Conservation (phyloP, 2,888 invertebrate genomes). For the Pharmacophagus antenor region DNA sequence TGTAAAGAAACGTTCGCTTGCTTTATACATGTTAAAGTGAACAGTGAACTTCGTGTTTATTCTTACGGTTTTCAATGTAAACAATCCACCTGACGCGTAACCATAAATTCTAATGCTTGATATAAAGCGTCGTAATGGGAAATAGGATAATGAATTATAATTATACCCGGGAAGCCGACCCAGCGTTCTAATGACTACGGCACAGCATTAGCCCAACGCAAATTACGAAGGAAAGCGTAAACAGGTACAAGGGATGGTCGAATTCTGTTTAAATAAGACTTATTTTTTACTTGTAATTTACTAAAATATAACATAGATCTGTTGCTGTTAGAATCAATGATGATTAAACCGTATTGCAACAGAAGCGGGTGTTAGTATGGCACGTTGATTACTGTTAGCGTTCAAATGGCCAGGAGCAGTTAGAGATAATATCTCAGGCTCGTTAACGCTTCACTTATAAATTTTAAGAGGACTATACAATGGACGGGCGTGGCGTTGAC, state of each 20-base stretch:
- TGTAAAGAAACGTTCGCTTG: conserved; percentile 7
- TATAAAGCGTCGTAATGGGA: conserved; percentile 50
- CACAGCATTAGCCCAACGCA: conserved; percentile 73
- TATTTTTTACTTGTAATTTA: conserved; percentile 44
- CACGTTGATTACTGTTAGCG: conserved; percentile 46
- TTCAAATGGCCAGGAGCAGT: conserved; percentile 51
- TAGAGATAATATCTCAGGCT: conserved; percentile 60
- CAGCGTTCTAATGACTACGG: conserved; percentile 64
- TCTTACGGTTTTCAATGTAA: not conserved
- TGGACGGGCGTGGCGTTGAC: conserved; percentile 52
- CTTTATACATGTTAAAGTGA: not conserved
- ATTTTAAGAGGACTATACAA: conserved; percentile 62
- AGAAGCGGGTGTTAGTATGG: conserved; percentile 35
- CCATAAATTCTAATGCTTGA: conserved; percentile 41
- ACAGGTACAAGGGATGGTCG: conserved; percentile 66
- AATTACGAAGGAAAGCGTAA: conserved; percentile 73
- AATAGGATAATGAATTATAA: conserved; percentile 71
- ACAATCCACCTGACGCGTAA: conserved; percentile 11
- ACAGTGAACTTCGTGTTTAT: not conserved
- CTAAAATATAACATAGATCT: not conserved
- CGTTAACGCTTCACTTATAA: conserved; percentile 70
- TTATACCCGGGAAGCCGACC: conserved; percentile 56
- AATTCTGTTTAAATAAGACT: conserved; percentile 53
- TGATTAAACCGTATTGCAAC: conserved; percentile 35
- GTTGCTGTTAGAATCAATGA: conserved; percentile 27